A percentile compares a stretch with the other conserved stretches of the same genome.
Evolutionary conservation across 2,888 invertebrate genomes (phyloP).

Genomic region (Thysanoteuthis rhombus): DNA sequence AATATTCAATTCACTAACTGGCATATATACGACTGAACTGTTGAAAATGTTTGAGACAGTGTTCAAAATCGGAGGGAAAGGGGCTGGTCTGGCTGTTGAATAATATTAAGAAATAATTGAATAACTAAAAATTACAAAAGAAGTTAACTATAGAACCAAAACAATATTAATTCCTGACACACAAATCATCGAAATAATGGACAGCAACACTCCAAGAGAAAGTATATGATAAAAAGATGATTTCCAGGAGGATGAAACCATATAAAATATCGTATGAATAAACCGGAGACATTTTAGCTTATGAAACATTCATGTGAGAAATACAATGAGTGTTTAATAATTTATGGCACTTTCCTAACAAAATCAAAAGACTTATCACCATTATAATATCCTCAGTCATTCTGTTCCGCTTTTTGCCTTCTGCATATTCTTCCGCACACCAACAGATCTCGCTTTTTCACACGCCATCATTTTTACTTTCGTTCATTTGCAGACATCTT

Average conservation of each 20-base stretch:
- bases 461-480: neutral
- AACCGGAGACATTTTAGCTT: neutral
- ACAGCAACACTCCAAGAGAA: neutral
- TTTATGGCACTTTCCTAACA: neutral
- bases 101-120: too few species aligned
- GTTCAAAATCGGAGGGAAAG: too few species aligned
- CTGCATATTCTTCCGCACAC: neutral
- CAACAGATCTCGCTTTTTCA: neutral
- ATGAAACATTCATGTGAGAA: neutral
- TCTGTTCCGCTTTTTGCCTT: neutral
- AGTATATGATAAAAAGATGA: neutral
- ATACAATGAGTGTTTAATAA: neutral
- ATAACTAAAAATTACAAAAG: too few species aligned
- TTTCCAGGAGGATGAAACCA: neutral
- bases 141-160: too few species aligned
- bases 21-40: too few species aligned
- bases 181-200: neutral
- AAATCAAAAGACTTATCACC: neutral
- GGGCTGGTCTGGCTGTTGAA: too few species aligned
- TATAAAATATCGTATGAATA: neutral
- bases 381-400: neutral
- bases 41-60: too few species aligned
- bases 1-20: too few species aligned
- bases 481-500: neutral
- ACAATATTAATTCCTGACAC: too few species aligned